Conservation (phyloP, 2,888 invertebrate genomes). For the Seira ritae region DNA sequence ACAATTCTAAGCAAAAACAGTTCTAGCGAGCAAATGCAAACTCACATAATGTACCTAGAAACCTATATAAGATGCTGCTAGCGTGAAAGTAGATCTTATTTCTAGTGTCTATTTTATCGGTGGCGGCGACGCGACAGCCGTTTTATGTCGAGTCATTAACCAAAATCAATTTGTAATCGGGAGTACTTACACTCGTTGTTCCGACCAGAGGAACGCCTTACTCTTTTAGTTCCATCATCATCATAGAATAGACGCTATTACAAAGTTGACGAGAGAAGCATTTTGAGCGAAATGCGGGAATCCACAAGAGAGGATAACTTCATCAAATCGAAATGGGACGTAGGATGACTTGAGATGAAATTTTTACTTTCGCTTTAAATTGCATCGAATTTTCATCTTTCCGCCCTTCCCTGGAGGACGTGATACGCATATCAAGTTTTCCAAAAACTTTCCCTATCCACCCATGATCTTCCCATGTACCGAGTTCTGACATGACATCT, state of each 20-base stretch:
- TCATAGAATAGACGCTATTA: too few species aligned
- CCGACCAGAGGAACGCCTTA: too few species aligned
- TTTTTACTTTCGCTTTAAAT: background rate
- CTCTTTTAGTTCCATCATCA: too few species aligned
- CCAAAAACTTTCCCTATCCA: background rate
- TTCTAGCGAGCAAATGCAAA: too few species aligned
- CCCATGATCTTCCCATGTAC: too few species aligned
- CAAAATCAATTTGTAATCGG: background rate
- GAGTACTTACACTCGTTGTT: background rate
- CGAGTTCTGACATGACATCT: too few species aligned
- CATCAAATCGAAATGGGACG: background rate
- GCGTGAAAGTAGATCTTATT: background rate
- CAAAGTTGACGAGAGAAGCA: too few species aligned
- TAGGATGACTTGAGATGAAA: background rate
- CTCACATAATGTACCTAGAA: too few species aligned
- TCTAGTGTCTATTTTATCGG: background rate
- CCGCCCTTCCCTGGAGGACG: background rate
- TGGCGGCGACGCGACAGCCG: background rate
- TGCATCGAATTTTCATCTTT: background rate
- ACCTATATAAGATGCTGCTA: too few species aligned
- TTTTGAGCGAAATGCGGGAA: too few species aligned
- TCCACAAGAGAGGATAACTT: background rate
- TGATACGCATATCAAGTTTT: background rate
- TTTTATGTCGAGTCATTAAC: background rate
- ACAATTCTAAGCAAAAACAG: too few species aligned